phyloP scores from a whole-genome alignment of 30 jellyfish, hydroid and myxozoan genomes.

The Phacellophora camtschatica region DNA sequence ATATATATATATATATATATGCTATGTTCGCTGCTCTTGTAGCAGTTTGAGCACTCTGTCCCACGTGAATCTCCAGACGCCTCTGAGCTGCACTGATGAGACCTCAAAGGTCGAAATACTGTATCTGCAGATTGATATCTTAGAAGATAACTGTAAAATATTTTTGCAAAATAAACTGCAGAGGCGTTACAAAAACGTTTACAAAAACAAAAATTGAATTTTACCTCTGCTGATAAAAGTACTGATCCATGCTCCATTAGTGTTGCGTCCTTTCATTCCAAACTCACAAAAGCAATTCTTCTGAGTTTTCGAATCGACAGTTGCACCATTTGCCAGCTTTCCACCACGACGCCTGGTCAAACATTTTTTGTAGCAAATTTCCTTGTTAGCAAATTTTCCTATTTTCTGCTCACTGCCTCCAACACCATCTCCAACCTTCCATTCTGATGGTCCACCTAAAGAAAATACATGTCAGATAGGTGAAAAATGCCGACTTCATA shows the following conservation, averaged over 20 bases:
- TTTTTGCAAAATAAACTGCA: no score
- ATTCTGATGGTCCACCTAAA: conserved; percentile 27
- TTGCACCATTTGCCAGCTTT: conserved; percentile 53
- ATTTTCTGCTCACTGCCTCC: conserved; percentile 52
- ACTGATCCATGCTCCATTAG: conserved; percentile 6
- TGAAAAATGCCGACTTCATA: no score
- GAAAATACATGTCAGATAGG: background rate
- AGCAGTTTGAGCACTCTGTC: no score
- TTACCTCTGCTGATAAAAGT: conserved; percentile 43
- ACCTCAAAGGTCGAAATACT: no score
- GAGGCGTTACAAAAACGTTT: no score
- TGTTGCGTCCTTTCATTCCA: conserved; percentile 46
- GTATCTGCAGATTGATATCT: no score
- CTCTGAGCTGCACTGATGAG: no score
- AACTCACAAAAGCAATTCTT: conserved; percentile 36
- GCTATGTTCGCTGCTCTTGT: no score
- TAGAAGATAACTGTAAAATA: no score
- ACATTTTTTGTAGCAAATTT: conserved; percentile 39
- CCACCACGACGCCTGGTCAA: background rate
- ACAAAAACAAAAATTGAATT: no score
- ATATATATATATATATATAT: background rate
- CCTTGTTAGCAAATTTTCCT: conserved; percentile 37
- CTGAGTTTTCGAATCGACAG: conserved; percentile 25
- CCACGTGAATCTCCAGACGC: no score
- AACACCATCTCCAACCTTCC: conserved; percentile 34